Conservation (phyloP, 2,113 vertebrate species). For the Malurus alboscapulatus region DNA sequence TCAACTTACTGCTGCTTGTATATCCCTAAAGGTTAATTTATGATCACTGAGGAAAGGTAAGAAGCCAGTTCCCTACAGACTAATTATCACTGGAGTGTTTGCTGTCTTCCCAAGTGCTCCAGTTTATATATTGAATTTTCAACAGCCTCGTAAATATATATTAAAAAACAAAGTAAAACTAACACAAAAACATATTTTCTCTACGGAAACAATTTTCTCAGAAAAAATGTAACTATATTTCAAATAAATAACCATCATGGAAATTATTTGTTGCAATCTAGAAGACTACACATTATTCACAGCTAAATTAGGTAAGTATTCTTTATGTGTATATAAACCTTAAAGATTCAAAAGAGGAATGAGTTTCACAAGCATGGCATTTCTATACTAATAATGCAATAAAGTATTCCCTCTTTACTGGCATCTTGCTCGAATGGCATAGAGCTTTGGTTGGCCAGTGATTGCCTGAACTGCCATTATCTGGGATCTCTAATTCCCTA, state of each 20-base stretch:
- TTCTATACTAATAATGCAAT: not conserved
- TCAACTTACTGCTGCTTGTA: not conserved
- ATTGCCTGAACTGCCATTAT: not conserved
- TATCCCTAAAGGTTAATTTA: constrained; percentile 8
- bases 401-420: not conserved
- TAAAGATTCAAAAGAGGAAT: not conserved
- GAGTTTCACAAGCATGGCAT: not conserved
- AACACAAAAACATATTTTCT: not conserved
- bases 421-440: not conserved
- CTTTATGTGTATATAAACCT: not conserved
- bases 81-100: constrained; percentile 12
- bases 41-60: not conserved
- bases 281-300: not conserved
- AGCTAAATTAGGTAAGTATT: not conserved
- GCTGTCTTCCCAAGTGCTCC: constrained; percentile 3
- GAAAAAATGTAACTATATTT: not conserved
- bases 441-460: not conserved
- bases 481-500: not conserved
- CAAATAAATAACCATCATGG: not conserved
- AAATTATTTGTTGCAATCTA: not conserved
- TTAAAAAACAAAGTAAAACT: not conserved
- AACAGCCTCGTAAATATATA: not conserved
- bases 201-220: not conserved
- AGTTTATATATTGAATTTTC: constrained; percentile 1
- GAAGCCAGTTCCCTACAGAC: not conserved